These are phyloP conservation scores for Aplochiton taeniatus DNA, from an alignment of 2,797 vertebrate species.

Conservation along the genomic window DNA sequence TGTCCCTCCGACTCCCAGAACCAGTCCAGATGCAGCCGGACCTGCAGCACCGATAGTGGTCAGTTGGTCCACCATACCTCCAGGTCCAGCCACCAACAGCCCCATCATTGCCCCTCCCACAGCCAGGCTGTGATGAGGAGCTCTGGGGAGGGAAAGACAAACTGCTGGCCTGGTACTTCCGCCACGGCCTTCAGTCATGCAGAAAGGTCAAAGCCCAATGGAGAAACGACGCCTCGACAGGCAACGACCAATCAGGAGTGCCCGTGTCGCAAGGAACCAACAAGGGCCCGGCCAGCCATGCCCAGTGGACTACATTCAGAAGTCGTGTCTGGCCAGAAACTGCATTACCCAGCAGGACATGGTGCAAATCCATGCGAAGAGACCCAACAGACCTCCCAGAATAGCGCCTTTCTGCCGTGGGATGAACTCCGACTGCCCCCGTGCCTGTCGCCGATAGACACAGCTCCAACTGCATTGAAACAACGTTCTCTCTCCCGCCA, in stretches of 20 bases:
- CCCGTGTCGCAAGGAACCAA: neutral
- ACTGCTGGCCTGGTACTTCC: neutral
- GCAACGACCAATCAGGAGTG: neutral
- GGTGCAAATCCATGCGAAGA: neutral
- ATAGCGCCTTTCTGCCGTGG: slow-evolving; percentile 18
- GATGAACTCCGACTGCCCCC: slow-evolving; percentile 54
- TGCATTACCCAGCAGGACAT: slow-evolving; percentile 8
- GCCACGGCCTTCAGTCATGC: slow-evolving; percentile 4
- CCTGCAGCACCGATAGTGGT: neutral
- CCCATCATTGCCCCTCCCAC: neutral
- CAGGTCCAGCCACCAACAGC: neutral
- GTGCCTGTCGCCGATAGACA: slow-evolving; percentile 65
- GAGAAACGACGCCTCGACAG: neutral
- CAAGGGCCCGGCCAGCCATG: neutral
- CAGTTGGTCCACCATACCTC: neutral
- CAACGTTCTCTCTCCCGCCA: too few species aligned
- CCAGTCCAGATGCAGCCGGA: slow-evolving; percentile 15
- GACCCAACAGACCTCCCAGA: neutral
- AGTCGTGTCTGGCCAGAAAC: slow-evolving; percentile 12
- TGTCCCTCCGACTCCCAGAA: slow-evolving; percentile 28
- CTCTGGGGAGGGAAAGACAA: slow-evolving; percentile 3
- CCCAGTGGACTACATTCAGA: neutral
- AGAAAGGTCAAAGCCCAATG: neutral
- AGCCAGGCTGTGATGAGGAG: slow-evolving; percentile 4
- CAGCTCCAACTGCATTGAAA: neutral